Conservation (phyloP, 2,888 invertebrate genomes). For the Pseudoips prasinana region DNA sequence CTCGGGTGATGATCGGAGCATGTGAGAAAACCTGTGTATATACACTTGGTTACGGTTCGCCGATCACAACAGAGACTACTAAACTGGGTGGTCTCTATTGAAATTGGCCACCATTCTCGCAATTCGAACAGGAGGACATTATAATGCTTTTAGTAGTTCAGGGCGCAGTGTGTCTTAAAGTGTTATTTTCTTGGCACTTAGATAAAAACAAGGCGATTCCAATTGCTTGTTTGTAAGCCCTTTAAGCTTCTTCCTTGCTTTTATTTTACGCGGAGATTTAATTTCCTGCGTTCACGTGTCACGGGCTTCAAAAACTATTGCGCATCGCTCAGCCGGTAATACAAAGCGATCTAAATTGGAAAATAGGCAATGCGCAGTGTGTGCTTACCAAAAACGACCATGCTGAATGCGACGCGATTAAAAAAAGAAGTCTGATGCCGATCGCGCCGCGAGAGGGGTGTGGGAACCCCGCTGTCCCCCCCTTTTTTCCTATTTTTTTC, state of each 20-base stretch:
- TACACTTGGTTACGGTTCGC: no score
- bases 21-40: no score
- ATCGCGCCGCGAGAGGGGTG: conserved; percentile 75
- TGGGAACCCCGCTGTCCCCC: conserved; percentile 52
- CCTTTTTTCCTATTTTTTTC: conserved; percentile 65
- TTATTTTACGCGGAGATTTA: conserved; percentile 63
- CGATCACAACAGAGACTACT: no score
- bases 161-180: neutral
- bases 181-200: neutral
- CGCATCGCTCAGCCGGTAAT: conserved; percentile 80
- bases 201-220: neutral
- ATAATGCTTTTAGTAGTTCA: no score
- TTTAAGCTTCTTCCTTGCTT: conserved; percentile 23
- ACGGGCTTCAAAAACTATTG: conserved; percentile 79
- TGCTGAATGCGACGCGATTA: conserved; percentile 80
- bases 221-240: conserved; percentile 4
- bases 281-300: conserved; percentile 75
- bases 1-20: no score
- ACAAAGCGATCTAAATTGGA: conserved; percentile 83
- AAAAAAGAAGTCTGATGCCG: conserved; percentile 81
- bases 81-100: no score
- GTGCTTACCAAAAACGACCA: conserved; percentile 81
- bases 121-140: no score
- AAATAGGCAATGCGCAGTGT: conserved; percentile 81
- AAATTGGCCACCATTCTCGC: no score